Percentiles rank a stretch among this genome's conserved stretches.
Conservation (phyloP, 2,113 vertebrate species). For the Amia ocellicauda region DNA sequence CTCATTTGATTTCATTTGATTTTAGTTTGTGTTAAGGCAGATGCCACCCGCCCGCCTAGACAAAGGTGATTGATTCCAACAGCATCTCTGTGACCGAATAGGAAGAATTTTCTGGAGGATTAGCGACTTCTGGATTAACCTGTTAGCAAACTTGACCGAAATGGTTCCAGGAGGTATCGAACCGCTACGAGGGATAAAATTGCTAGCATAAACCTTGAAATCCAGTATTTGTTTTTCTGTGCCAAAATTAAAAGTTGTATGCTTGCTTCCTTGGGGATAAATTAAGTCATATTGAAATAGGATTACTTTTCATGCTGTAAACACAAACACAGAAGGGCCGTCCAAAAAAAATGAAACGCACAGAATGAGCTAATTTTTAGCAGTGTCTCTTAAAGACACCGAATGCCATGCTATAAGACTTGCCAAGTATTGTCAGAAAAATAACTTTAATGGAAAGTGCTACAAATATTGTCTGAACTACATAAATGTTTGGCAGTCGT, state of each 20-base stretch:
- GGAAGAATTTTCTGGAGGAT: conserved; percentile 18
- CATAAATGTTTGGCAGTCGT: too few relatives aligned
- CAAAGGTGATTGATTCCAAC: conserved; percentile 15
- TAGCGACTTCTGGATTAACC: conserved; percentile 28
- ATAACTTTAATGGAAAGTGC: too few relatives aligned
- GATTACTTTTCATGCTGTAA: conserved; percentile 3
- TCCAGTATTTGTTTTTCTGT: background rate
- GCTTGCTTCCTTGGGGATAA: background rate
- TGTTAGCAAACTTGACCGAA: conserved; percentile 13
- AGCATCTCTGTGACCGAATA: conserved; percentile 5
- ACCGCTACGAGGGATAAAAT: conserved; percentile 7
- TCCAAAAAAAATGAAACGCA: background rate
- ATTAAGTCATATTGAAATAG: conserved; percentile 8
- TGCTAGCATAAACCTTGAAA: background rate
- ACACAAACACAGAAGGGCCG: background rate
- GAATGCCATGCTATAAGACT: too few relatives aligned
- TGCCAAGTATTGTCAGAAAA: too few relatives aligned
- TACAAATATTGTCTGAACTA: too few relatives aligned
- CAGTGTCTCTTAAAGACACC: background rate
- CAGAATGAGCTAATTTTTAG: background rate
- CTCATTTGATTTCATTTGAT: too few relatives aligned
- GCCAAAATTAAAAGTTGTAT: conserved; percentile 2
- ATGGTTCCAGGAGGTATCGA: conserved; percentile 8
- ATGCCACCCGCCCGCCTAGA: background rate
- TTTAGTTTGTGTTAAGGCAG: background rate